These are phyloP conservation scores for Coleophora flavipennella DNA, from an alignment of 2,888 invertebrate genomes.

Conservation along the genomic window DNA sequence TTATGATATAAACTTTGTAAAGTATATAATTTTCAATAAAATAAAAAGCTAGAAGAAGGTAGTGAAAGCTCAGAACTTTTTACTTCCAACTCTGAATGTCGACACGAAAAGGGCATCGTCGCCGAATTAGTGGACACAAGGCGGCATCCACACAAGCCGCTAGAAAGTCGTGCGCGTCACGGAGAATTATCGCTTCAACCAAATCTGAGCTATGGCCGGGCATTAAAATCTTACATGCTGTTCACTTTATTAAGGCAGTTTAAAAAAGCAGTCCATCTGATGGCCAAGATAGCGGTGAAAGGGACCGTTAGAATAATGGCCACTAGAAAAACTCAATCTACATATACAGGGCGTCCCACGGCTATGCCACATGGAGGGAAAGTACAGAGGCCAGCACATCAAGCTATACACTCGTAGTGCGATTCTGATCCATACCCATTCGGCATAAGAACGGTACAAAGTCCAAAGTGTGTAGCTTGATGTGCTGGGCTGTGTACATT, in stretches of 20 bases:
- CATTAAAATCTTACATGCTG: constrained; percentile 67
- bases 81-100: constrained; percentile 4
- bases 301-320: constrained; percentile 66
- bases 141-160: constrained; percentile 22
- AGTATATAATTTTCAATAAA: too few relatives aligned
- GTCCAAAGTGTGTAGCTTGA: too few relatives aligned
- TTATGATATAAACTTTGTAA: too few relatives aligned
- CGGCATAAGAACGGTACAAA: too few relatives aligned
- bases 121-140: constrained; percentile 25
- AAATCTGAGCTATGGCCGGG: constrained; percentile 56
- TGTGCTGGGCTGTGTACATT: too few relatives aligned
- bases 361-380: too few relatives aligned
- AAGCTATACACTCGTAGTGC: too few relatives aligned
- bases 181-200: constrained; percentile 62
- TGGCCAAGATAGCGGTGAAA: constrained; percentile 72
- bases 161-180: constrained; percentile 69
- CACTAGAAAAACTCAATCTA: constrained; percentile 50
- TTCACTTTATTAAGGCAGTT: constrained; percentile 65
- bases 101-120: constrained; percentile 24
- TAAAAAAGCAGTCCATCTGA: constrained; percentile 62
- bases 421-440: too few relatives aligned
- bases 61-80: constrained; percentile 6
- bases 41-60: too few relatives aligned
- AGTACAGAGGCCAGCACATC: too few relatives aligned
- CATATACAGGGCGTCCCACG: too few relatives aligned